A percentile compares a stretch with the other conserved stretches of the same genome.
Conservation (phyloP, 2,797 vertebrate species). For the Coluber constrictor region DNA sequence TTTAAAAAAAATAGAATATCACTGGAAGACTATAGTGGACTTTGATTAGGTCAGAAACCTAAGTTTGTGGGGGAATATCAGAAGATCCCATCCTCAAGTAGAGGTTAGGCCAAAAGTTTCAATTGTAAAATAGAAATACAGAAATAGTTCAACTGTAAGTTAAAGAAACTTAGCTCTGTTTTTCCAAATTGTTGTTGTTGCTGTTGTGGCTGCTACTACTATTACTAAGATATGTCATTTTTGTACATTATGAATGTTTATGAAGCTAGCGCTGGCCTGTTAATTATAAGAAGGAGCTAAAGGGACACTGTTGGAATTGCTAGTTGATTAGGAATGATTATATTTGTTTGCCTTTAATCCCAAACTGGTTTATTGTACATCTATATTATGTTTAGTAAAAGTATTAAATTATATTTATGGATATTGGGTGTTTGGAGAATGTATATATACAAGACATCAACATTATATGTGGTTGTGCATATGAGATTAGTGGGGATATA, state of each 20-base stretch:
- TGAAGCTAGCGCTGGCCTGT: not conserved
- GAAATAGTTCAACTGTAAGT: not conserved
- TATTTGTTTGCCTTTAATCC: not conserved
- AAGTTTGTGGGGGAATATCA: not conserved
- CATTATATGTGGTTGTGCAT: not conserved
- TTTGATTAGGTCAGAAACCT: not conserved
- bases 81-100: not conserved
- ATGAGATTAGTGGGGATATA: not conserved
- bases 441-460: not conserved
- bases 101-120: not conserved
- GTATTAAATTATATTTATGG: not conserved
- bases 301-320: not conserved
- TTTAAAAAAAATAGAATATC: not conserved
- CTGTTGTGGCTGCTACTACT: not conserved
- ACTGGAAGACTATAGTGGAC: no score
- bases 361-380: not conserved
- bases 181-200: not conserved
- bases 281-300: not conserved
- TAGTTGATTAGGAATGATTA: not conserved
- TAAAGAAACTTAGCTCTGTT: not conserved
- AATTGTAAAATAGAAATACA: not conserved
- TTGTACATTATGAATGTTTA: not conserved
- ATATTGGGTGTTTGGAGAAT: not conserved
- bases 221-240: not conserved
- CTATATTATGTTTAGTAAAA: not conserved